Conservation (phyloP, 1,140 invertebrate genomes). For the Anastrepha ludens region DNA sequence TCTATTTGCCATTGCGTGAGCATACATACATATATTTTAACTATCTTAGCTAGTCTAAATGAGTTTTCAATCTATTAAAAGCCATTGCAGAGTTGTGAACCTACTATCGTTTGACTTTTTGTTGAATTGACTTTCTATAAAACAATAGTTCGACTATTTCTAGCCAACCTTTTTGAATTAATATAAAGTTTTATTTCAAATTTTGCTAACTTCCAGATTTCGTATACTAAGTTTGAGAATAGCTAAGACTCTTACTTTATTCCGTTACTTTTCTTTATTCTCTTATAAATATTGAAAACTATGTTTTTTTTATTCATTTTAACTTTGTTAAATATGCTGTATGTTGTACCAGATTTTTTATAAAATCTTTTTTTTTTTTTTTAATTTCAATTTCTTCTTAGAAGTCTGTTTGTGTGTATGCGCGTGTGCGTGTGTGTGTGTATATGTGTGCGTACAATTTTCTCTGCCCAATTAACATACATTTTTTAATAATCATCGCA, state of each 20-base stretch:
- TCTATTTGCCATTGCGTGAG: slow-evolving; percentile 1
- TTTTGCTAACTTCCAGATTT: neutral
- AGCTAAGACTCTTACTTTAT: neutral
- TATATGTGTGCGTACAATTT: neutral
- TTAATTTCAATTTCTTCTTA: neutral
- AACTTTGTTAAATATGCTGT: neutral
- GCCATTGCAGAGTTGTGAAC: neutral
- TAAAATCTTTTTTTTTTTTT: neutral
- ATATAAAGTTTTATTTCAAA: neutral
- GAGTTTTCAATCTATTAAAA: neutral
- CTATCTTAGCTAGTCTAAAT: slow-evolving; percentile 41
- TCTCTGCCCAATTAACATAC: slow-evolving; percentile 29
- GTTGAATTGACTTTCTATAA: neutral
- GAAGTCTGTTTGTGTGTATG: neutral
- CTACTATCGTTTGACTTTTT: neutral
- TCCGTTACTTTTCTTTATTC: neutral
- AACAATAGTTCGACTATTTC: neutral
- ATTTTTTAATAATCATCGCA: slow-evolving; percentile 49
- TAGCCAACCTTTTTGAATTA: neutral
- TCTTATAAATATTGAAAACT: neutral
- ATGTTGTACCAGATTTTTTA: neutral
- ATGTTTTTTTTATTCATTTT: neutral
- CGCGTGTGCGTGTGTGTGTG: slow-evolving; percentile 9
- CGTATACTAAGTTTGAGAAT: slow-evolving; percentile 1
- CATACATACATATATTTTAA: slow-evolving; percentile 2